Evolutionary conservation across 2,113 vertebrate genomes (phyloP).

Genomic region (Eleginops maclovinus): DNA sequence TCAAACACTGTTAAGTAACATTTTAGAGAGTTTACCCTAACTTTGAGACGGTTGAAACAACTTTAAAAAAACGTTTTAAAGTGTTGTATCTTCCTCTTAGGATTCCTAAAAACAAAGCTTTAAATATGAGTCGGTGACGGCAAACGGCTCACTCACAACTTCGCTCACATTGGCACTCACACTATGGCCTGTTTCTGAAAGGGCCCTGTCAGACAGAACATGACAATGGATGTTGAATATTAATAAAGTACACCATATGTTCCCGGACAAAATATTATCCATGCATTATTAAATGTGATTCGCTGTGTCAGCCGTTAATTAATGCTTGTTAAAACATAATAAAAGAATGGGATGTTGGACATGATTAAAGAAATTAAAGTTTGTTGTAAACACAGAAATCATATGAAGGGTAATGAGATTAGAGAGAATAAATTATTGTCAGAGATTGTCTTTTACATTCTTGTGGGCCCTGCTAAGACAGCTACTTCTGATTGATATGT

Average conservation of each 20-base stretch:
- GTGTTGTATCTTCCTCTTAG: neutral
- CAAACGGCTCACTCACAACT: constrained; percentile 66
- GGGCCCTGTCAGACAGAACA: constrained; percentile 49
- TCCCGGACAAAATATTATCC: constrained; percentile 66
- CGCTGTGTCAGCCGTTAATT: constrained; percentile 78
- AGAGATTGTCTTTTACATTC: constrained; percentile 61
- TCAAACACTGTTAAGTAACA: no score
- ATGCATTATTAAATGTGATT: constrained; percentile 81
- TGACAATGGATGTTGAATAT: constrained; percentile 77
- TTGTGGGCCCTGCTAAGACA: constrained; percentile 46
- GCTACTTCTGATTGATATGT: constrained; percentile 58
- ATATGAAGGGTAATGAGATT: constrained; percentile 62
- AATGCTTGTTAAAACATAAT: constrained; percentile 77
- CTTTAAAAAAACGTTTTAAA: no score
- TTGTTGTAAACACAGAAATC: constrained; percentile 66
- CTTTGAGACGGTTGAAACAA: no score
- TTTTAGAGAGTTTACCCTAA: no score
- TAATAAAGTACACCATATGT: constrained; percentile 81
- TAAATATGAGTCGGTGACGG: constrained; percentile 18
- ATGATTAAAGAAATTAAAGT: constrained; percentile 73
- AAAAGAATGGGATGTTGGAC: constrained; percentile 73
- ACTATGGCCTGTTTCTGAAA: constrained; percentile 62
- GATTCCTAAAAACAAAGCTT: constrained; percentile 11
- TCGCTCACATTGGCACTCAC: constrained; percentile 42
- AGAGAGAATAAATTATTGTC: constrained; percentile 72